Conservation (phyloP, 2,113 vertebrate genomes). For the Neogale vison region DNA sequence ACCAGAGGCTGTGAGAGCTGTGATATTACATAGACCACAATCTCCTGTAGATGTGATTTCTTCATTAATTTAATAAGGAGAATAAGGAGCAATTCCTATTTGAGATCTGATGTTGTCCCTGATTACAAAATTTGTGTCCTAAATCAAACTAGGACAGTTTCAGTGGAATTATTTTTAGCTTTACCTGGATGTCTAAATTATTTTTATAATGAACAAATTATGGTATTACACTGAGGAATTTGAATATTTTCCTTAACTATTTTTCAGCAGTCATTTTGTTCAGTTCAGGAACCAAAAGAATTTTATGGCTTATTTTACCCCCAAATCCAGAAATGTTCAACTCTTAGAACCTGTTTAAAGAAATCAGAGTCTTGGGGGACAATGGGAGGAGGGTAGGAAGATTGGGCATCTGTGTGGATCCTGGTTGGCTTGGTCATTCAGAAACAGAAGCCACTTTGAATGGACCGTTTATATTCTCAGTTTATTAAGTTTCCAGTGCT, state of each 20-base stretch:
- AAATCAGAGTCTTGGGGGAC: neutral
- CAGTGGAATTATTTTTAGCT: conserved; percentile 10
- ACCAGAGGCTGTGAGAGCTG: neutral
- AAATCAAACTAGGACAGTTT: conserved; percentile 36
- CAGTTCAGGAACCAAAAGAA: conserved; percentile 21
- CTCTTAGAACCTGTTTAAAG: conserved; percentile 29
- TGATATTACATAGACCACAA: neutral
- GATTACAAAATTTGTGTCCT: conserved; percentile 41
- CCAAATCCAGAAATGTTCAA: conserved; percentile 1
- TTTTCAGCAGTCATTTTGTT: conserved; percentile 57
- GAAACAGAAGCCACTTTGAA: neutral
- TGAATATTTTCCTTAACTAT: conserved; percentile 53
- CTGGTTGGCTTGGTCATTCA: conserved; percentile 28
- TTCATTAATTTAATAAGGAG: conserved; percentile 27
- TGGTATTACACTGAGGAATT: neutral
- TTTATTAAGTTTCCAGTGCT: neutral
- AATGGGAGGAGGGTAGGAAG: neutral
- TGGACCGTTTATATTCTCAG: conserved; percentile 22
- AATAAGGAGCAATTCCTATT: neutral
- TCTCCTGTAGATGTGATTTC: neutral
- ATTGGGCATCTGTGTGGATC: neutral
- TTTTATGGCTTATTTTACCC: conserved; percentile 24
- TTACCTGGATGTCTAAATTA: conserved; percentile 39
- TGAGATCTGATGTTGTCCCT: conserved; percentile 43
- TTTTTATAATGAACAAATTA: conserved; percentile 56